Evolutionary conservation across 2,113 vertebrate species (phyloP).

Genomic region (Phalacrocorax carbo): DNA sequence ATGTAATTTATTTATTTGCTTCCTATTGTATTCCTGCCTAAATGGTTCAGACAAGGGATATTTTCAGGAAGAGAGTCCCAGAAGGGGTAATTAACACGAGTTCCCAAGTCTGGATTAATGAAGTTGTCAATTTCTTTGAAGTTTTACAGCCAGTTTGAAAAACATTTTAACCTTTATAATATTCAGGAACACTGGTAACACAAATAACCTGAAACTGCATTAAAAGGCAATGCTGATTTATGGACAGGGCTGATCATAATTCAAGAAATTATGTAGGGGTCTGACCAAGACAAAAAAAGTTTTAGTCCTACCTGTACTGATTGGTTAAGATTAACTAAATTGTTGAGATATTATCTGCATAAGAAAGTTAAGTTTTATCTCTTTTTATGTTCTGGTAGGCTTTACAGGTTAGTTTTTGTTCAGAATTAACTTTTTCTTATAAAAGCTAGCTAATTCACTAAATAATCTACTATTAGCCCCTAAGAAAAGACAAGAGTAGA

Average conservation of each 20-base stretch:
- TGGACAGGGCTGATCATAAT: rapidly evolving
- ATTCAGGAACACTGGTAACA: neutral
- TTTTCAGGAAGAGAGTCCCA: neutral
- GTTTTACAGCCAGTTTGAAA: neutral
- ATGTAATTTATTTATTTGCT: neutral
- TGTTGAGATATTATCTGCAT: neutral
- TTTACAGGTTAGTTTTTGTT: neutral
- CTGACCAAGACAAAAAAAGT: neutral
- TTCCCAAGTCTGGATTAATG: neutral
- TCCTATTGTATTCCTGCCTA: neutral
- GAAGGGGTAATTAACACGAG: neutral
- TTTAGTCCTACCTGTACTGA: neutral
- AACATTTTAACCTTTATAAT: neutral
- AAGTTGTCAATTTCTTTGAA: neutral
- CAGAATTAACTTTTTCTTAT: neutral
- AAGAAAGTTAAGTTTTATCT: neutral
- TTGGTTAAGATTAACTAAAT: neutral
- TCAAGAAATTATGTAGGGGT: neutral
- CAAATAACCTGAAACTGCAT: neutral
- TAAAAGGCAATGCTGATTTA: neutral
- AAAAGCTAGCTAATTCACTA: neutral
- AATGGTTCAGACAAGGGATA: neutral
- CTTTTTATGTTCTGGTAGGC: neutral
- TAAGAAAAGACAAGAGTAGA: neutral
- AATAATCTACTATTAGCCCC: neutral